A percentile compares a stretch with the other conserved stretches of the same genome.
These are phyloP conservation scores for Spilosoma lubricipeda DNA, from an alignment of 2,888 invertebrate species.

Conservation along the genomic window DNA sequence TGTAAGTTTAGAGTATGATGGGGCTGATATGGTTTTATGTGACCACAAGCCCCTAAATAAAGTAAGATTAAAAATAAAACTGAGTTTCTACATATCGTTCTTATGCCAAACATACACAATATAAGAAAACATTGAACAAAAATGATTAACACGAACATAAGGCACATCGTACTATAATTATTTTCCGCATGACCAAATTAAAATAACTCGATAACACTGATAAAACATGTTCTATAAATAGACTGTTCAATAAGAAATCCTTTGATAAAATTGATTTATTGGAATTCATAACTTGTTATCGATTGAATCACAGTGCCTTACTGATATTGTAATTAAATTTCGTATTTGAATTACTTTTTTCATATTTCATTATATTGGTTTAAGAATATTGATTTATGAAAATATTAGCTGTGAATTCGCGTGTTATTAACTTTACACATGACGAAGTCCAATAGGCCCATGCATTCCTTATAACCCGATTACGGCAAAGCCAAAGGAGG, in stretches of 20 bases:
- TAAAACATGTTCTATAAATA: constrained; percentile 22
- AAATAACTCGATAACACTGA: constrained; percentile 14
- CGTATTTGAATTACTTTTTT: neutral
- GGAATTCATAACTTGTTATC: constrained; percentile 33
- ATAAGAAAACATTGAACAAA: neutral
- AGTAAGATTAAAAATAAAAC: too few species aligned
- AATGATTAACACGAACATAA: neutral
- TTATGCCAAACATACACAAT: neutral
- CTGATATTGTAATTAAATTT: neutral
- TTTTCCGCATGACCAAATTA: neutral
- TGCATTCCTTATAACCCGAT: too few species aligned
- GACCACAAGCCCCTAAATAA: too few species aligned
- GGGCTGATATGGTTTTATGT: too few species aligned
- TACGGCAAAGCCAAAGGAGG: too few species aligned
- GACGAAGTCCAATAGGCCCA: too few species aligned
- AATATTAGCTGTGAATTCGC: too few species aligned
- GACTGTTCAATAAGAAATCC: constrained; percentile 33
- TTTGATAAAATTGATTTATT: constrained; percentile 36
- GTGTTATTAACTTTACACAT: too few species aligned
- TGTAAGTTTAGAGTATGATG: too few species aligned
- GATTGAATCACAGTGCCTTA: neutral
- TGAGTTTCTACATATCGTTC: neutral
- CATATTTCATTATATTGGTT: neutral
- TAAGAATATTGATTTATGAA: neutral
- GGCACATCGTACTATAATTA: neutral